These are phyloP conservation scores for Paradoxurus hermaphroditus DNA, from an alignment of 2,113 vertebrate species.

Conservation along the genomic window DNA sequence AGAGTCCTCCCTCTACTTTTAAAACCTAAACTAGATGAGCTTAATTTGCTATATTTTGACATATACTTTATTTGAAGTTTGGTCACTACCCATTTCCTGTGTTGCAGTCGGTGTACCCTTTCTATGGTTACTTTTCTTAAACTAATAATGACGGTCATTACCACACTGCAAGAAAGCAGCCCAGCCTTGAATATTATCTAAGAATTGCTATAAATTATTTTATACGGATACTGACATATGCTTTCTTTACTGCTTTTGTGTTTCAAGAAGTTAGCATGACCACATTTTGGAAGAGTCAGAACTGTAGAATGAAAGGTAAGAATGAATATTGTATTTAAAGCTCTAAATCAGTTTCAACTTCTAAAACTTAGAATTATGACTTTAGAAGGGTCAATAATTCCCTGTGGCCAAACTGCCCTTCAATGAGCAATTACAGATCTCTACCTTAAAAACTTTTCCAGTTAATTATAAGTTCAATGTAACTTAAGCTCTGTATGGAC, in stretches of 20 bases:
- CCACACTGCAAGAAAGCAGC: neutral
- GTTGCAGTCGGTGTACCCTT: neutral
- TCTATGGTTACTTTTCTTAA: constrained; percentile 36
- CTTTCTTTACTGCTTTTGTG: neutral
- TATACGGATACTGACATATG: neutral
- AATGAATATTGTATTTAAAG: constrained; percentile 3
- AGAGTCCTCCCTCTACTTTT: neutral
- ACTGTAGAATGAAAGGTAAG: neutral
- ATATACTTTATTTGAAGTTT: constrained; percentile 38
- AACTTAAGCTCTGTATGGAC: neutral
- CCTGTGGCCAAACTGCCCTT: neutral
- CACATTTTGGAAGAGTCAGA: constrained; percentile 20
- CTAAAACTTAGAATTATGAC: constrained; percentile 38
- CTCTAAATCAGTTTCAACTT: neutral
- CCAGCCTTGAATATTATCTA: neutral
- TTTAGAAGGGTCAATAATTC: neutral
- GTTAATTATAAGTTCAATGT: constrained; percentile 2
- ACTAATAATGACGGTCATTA: neutral
- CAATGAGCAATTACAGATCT: neutral
- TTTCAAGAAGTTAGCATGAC: constrained; percentile 28
- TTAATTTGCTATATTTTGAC: neutral
- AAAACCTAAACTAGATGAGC: constrained; percentile 12
- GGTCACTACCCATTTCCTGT: constrained; percentile 13
- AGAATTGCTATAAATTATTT: constrained; percentile 40
- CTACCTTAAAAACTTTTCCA: neutral